Percentiles rank a stretch among this genome's conserved stretches.
Conservation (phyloP, 2,113 vertebrate genomes). For the Neogobius melanostomus region DNA sequence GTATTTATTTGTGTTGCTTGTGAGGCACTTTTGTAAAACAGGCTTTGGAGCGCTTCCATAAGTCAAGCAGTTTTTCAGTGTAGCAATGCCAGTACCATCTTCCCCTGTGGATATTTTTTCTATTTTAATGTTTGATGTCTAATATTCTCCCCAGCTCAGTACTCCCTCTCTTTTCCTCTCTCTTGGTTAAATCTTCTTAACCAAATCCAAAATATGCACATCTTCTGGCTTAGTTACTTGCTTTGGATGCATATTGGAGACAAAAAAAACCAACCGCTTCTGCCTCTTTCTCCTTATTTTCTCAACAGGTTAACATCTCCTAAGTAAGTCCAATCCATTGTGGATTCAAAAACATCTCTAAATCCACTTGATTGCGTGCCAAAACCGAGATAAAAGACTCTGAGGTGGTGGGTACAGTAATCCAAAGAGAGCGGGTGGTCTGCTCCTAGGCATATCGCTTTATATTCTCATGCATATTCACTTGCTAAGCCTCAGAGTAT, state of each 20-base stretch:
- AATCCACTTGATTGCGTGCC: constrained; percentile 73
- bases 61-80: neutral
- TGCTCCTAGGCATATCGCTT: constrained; percentile 74
- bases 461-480: constrained; percentile 80
- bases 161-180: constrained; percentile 43
- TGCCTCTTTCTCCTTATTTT: constrained; percentile 19
- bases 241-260: constrained; percentile 23
- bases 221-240: constrained; percentile 19
- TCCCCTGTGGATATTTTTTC: constrained; percentile 68
- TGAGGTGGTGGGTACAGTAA: constrained; percentile 75
- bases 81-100: neutral
- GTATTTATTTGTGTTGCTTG: too few relatives aligned
- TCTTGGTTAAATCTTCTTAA: constrained; percentile 36
- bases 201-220: constrained; percentile 29
- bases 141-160: constrained; percentile 54
- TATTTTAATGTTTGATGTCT: constrained; percentile 74
- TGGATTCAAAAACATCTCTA: constrained; percentile 52
- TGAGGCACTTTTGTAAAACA: neutral
- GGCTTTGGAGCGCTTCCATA: neutral
- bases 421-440: constrained; percentile 74
- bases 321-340: constrained; percentile 51
- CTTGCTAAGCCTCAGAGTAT: constrained; percentile 71
- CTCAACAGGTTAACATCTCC: constrained; percentile 66
- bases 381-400: constrained; percentile 68
- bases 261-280: constrained; percentile 28